Base-by-base conservation (phyloP, 2,888 invertebrate species). In the Dynastes grantii region DNA sequence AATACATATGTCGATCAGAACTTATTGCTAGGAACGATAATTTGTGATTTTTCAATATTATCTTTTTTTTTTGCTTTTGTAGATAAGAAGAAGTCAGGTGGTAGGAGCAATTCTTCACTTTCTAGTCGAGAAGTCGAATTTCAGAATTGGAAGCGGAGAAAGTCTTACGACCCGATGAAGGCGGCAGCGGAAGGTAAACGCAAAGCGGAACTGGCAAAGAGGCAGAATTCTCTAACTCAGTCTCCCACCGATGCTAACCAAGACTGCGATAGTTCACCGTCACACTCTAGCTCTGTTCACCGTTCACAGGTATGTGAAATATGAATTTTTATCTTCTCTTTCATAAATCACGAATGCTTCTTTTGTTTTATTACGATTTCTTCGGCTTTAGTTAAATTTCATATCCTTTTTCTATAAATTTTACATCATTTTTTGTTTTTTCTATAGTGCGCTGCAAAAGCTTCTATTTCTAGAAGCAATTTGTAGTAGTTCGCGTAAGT, bases 141-240 rank as follows among this genome's bases (percentile, higher is more conserved):
- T 90, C 97, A 97, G 88, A 98, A 98, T 90, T 98, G 98, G 98
- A 96, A 97, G 87, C 92, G 98, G 79, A 91, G 98, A 81, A 98
- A 98, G 85, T 97, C 96, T 84, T 98, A 98, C 89, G 97, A 98
- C 90, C 98, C 98, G 40, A 94, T 96, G 92, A 96, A 95, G 88
- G 96, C 98, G 0, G 98, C 97, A 0, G 96, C 96, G 27, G 96
- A 97, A 87, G 97, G 95, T 32, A 93, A 92, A 85, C 92, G 92
- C 85, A 93, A 92, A 85, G 92, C 92, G 67, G 91, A 91, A 83
- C 87, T 91, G 81, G 91, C 90, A 3, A 90, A 90, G 78, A 89
- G 89, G 81, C 84, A 87, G 81, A 81, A 83, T 67, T 86, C 84
- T 67, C 88, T 88, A 87, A 87, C 88, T 9, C 88, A 88, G 82